Conservation (phyloP, 2,113 vertebrate species). For the Emydocephalus ijimae region DNA sequence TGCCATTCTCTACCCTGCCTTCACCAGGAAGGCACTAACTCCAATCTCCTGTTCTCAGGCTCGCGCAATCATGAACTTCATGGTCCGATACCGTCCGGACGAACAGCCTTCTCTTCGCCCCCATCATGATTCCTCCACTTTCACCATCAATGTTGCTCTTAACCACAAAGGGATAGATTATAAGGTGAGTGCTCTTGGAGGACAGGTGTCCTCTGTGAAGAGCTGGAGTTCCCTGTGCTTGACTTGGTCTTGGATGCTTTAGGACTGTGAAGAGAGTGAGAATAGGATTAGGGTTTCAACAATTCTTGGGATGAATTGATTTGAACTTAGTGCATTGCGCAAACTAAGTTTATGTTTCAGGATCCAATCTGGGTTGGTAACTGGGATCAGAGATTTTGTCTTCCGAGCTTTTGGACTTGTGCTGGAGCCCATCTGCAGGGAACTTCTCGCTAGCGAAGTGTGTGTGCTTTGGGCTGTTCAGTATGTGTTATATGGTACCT, state of each 20-base stretch:
- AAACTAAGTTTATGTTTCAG: neutral
- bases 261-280: neutral
- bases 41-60: slow-evolving; percentile 55
- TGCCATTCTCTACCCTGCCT: neutral
- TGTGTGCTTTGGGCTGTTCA: too few species aligned
- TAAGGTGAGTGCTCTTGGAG: slow-evolving; percentile 62
- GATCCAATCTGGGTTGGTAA: too few species aligned
- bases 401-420: too few species aligned
- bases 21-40: neutral
- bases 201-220: neutral
- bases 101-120: slow-evolving; percentile 83
- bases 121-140: slow-evolving; percentile 87
- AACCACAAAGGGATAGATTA: slow-evolving; percentile 81
- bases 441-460: too few species aligned
- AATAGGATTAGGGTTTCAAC: neutral
- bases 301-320: neutral
- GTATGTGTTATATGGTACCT: neutral
- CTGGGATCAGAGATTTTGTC: too few species aligned
- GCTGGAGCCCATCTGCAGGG: too few species aligned
- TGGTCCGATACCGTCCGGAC: slow-evolving; percentile 87
- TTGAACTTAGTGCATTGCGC: neutral
- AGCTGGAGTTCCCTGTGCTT: neutral
- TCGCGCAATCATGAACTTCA: slow-evolving; percentile 87
- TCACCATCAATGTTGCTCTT: slow-evolving; percentile 85
- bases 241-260: neutral